A percentile compares a stretch with the other conserved stretches of the same genome.
Conservation (phyloP, 1,140 invertebrate species). For the Plutomurus gul region DNA sequence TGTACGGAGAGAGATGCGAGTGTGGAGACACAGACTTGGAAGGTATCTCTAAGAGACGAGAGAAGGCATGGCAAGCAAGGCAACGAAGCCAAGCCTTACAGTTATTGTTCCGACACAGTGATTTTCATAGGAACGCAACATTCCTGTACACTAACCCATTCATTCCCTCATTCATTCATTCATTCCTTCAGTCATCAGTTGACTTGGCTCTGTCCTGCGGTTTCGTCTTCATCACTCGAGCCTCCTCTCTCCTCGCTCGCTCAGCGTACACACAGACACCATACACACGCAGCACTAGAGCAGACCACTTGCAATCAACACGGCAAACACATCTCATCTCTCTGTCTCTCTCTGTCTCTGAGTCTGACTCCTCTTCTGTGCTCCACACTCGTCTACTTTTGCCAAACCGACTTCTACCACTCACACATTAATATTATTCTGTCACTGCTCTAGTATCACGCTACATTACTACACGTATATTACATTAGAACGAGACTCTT, state of each 20-base stretch:
- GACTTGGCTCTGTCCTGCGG: neutral
- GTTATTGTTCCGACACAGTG: slow-evolving; percentile 40
- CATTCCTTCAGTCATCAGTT: too few relatives aligned
- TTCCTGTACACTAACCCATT: slow-evolving; percentile 16
- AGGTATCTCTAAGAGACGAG: neutral
- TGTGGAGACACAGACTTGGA: neutral
- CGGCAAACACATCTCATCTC: too few relatives aligned
- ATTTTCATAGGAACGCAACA: slow-evolving; percentile 32
- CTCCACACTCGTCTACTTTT: too few relatives aligned
- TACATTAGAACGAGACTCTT: too few relatives aligned
- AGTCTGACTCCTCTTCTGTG: too few relatives aligned
- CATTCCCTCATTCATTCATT: slow-evolving; percentile 15
- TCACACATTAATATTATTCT: too few relatives aligned
- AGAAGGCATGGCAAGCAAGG: neutral
- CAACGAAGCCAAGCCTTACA: neutral
- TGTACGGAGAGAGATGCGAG: neutral
- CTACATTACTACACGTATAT: too few relatives aligned
- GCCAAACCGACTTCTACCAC: too few relatives aligned
- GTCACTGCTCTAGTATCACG: too few relatives aligned
- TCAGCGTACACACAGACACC: neutral
- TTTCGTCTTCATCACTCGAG: neutral
- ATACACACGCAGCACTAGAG: neutral
- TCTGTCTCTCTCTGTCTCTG: too few relatives aligned
- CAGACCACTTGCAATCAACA: neutral
- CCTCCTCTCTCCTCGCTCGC: neutral